Evolutionary conservation across 2,888 invertebrate species (phyloP).

Genomic region (Octodonta nipae): DNA sequence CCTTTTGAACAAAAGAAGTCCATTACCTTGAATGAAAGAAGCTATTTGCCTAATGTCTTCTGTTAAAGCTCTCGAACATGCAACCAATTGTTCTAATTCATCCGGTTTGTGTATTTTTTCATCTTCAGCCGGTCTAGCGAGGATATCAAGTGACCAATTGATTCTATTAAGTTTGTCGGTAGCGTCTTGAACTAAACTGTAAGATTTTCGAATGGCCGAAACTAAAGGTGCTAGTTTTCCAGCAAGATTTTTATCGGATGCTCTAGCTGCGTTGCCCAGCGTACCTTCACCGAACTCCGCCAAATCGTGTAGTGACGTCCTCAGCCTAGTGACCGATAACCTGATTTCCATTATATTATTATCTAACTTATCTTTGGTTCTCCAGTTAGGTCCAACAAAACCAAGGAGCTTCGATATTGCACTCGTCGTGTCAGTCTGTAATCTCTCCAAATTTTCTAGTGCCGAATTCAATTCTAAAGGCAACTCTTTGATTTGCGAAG

Average conservation of each 20-base stretch:
- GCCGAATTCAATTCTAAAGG: constrained; percentile 64
- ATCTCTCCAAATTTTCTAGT: constrained; percentile 57
- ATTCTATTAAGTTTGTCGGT: constrained; percentile 59
- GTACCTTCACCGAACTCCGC: constrained; percentile 81
- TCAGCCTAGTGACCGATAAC: constrained; percentile 61
- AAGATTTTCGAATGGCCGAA: constrained; percentile 65
- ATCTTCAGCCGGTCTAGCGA: constrained; percentile 30
- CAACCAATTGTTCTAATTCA: constrained; percentile 76
- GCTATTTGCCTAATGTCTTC: constrained; percentile 82
- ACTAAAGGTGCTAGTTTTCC: constrained; percentile 65
- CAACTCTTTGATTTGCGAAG: constrained; percentile 45
- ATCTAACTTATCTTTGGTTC: constrained; percentile 64
- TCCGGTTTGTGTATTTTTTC: constrained; percentile 52
- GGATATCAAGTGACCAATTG: constrained; percentile 62
- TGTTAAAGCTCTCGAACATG: constrained; percentile 72
- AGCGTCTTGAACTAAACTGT: constrained; percentile 65
- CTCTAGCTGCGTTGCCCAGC: constrained; percentile 70
- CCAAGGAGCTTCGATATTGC: constrained; percentile 66
- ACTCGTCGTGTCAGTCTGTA: constrained; percentile 68
- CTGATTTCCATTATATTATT: constrained; percentile 70
- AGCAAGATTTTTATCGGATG: constrained; percentile 60
- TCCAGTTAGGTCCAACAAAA: constrained; percentile 71
- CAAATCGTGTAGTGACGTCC: constrained; percentile 72
- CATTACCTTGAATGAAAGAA: constrained; percentile 80
- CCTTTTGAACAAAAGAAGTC: constrained; percentile 62